These are phyloP conservation scores for Hemistola chrysoprasaria DNA, from an alignment of 2,888 invertebrate genomes.

Conservation along the genomic window DNA sequence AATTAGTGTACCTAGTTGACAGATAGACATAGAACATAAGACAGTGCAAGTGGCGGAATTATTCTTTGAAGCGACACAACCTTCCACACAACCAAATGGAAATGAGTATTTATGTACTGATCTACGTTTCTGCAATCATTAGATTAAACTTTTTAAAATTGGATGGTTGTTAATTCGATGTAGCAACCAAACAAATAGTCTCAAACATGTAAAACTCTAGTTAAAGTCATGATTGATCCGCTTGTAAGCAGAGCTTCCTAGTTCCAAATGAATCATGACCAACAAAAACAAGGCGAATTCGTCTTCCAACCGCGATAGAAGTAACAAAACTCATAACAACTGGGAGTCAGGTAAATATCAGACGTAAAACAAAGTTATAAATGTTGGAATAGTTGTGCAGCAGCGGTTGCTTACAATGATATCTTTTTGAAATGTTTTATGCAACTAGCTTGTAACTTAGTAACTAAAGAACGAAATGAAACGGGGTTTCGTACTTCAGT, in stretches of 20 bases:
- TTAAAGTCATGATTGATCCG: slow-evolving; percentile 8
- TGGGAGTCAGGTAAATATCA: slow-evolving; percentile 25
- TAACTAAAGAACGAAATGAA: no score
- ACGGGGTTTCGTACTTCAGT: no score
- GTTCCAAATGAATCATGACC: slow-evolving; percentile 14
- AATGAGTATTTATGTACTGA: no score
- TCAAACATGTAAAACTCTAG: neutral
- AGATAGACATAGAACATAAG: no score
- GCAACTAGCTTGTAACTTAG: neutral
- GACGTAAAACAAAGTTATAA: slow-evolving; percentile 29
- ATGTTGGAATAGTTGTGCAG: slow-evolving; percentile 11
- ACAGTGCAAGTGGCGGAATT: no score
- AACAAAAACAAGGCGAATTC: slow-evolving; percentile 20
- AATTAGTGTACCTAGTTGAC: no score
- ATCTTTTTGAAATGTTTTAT: neutral
- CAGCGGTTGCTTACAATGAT: neutral
- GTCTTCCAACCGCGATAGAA: slow-evolving; percentile 19
- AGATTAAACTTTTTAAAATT: no score
- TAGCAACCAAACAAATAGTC: neutral
- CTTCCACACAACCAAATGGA: no score
- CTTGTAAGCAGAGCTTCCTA: slow-evolving; percentile 1
- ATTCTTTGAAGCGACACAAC: no score
- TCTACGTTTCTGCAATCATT: no score
- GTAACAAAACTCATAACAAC: slow-evolving; percentile 22
- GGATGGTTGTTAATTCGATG: neutral